phyloP scores from a whole-genome alignment of 30 jellyfish, hydroid and myxozoan genomes.

The Morbakka virulenta region DNA sequence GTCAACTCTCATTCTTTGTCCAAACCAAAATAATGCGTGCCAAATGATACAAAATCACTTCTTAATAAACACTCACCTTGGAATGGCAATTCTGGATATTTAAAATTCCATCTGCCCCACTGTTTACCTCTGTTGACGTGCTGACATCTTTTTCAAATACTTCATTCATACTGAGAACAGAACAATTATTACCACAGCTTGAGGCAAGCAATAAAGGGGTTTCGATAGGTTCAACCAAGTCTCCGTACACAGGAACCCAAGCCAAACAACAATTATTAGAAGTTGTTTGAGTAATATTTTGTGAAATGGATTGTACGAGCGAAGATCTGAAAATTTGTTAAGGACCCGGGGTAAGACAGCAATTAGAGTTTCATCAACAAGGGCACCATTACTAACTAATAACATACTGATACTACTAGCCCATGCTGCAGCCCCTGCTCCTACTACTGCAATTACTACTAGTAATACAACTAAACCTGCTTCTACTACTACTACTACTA shows the following conservation, averaged over 20 bases:
- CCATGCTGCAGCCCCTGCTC: no score
- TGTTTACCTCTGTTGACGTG: not conserved
- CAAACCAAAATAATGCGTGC: no score
- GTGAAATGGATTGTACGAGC: not conserved
- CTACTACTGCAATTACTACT: no score
- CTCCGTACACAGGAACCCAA: not conserved
- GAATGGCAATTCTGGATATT: conserved; percentile 52
- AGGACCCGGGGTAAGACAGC: no score
- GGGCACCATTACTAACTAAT: no score
- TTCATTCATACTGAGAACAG: not conserved
- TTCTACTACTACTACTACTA: no score
- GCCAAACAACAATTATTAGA: not conserved
- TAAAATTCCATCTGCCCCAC: conserved; percentile 23
- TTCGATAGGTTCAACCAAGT: not conserved
- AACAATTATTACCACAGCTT: not conserved
- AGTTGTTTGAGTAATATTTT: not conserved
- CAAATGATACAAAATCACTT: no score
- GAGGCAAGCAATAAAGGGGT: not conserved
- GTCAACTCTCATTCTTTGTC: no score
- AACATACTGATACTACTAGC: no score
- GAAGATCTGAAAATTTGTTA: not conserved
- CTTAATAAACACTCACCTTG: no score
- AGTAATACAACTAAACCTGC: no score
- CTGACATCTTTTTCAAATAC: not conserved
- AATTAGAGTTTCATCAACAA: no score